These are phyloP conservation scores for Campoletis raptor DNA, from an alignment of 2,888 invertebrate genomes.

Conservation along the genomic window DNA sequence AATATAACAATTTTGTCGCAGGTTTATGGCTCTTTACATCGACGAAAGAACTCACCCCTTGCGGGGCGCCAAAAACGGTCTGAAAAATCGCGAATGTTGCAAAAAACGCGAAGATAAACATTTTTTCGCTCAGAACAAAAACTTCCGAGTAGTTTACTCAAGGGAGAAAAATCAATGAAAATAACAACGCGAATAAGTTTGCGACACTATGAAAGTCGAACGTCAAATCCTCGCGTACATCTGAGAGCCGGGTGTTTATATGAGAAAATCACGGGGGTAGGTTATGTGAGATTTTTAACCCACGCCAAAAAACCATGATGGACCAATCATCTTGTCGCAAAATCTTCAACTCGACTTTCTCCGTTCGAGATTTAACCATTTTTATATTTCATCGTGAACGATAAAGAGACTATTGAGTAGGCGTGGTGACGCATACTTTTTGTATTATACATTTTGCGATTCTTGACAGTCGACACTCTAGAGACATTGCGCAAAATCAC, in stretches of 20 bases:
- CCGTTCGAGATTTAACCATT: constrained; percentile 64
- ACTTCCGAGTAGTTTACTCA: background rate
- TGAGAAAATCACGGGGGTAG: constrained; percentile 39
- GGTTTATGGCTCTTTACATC: background rate
- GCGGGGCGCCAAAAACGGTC: constrained; percentile 45
- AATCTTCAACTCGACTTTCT: constrained; percentile 61
- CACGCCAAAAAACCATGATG: constrained; percentile 64
- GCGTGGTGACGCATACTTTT: constrained; percentile 61
- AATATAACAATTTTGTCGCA: background rate
- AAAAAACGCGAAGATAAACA: constrained; percentile 25
- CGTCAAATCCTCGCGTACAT: constrained; percentile 43
- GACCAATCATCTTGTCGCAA: constrained; percentile 65
- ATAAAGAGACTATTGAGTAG: constrained; percentile 47
- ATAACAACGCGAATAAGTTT: constrained; percentile 3
- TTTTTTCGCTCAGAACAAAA: constrained; percentile 1
- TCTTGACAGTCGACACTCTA: constrained; percentile 15
- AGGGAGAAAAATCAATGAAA: background rate
- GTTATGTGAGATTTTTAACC: constrained; percentile 48
- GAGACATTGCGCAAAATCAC: constrained; percentile 53
- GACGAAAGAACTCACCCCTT: constrained; percentile 16
- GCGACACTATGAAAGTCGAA: constrained; percentile 40
- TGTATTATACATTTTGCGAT: constrained; percentile 41
- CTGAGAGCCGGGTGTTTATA: constrained; percentile 57
- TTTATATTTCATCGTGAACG: constrained; percentile 52
- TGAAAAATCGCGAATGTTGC: constrained; percentile 26